A percentile compares a stretch with the other conserved stretches of the same genome.
phyloP scores from a whole-genome alignment of 2,888 invertebrate species.

The Ennomos erosarius region DNA sequence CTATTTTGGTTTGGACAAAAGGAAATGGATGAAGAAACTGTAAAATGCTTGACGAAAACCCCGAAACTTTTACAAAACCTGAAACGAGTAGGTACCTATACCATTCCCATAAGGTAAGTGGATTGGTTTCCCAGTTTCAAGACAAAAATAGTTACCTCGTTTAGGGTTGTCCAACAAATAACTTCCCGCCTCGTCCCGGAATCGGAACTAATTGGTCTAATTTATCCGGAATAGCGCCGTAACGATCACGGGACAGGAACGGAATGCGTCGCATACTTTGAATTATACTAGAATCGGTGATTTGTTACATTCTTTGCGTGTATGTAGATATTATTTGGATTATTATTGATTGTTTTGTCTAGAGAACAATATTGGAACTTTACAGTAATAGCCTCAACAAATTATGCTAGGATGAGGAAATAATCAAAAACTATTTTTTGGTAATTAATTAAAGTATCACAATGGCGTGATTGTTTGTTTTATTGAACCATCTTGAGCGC shows the following conservation, averaged over 20 bases:
- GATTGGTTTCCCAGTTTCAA: not conserved
- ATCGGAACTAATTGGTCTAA: conserved; percentile 67
- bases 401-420: too few relatives aligned
- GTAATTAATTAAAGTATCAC: too few relatives aligned
- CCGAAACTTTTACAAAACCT: not conserved
- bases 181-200: conserved; percentile 22
- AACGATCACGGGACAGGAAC: conserved; percentile 36
- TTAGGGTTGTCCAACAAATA: conserved; percentile 34
- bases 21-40: too few relatives aligned
- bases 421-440: too few relatives aligned
- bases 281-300: conserved; percentile 58
- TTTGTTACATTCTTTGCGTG: conserved; percentile 50
- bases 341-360: too few relatives aligned
- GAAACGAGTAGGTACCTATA: too few relatives aligned
- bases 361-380: too few relatives aligned
- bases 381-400: too few relatives aligned
- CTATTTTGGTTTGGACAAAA: too few relatives aligned
- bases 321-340: conserved; percentile 12
- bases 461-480: conserved; percentile 37
- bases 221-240: conserved; percentile 55
- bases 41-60: too few relatives aligned
- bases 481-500: conserved; percentile 42
- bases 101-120: too few relatives aligned
- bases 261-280: conserved; percentile 51
- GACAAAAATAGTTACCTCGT: conserved; percentile 25